These are phyloP conservation scores for Ptychadena robeensis DNA, from an alignment of 2,797 vertebrate genomes.

Conservation along the genomic window DNA sequence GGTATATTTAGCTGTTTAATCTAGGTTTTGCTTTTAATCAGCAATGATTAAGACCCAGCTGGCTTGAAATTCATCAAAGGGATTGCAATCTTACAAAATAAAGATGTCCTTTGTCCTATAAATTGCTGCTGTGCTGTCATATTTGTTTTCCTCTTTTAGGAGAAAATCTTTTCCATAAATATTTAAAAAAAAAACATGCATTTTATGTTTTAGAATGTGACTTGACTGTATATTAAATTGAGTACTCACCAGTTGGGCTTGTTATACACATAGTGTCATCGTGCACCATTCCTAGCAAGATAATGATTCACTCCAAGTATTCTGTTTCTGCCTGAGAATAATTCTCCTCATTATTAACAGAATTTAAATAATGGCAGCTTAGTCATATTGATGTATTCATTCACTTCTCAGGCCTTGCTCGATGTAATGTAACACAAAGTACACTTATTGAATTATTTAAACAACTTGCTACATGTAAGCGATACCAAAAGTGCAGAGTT, in stretches of 20 bases:
- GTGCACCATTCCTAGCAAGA: not conserved
- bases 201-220: too few relatives aligned
- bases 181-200: too few relatives aligned
- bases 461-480: not conserved
- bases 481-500: not conserved
- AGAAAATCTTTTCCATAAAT: too few relatives aligned
- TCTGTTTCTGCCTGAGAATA: not conserved
- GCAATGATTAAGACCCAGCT: too few relatives aligned
- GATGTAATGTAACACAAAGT: not conserved
- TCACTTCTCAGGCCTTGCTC: not conserved
- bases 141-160: too few relatives aligned
- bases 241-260: not conserved
- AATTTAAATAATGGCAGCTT: not conserved
- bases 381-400: not conserved
- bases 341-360: not conserved
- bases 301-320: not conserved
- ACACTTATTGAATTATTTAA: not conserved
- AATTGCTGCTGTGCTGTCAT: too few relatives aligned
- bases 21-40: too few relatives aligned
- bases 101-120: too few relatives aligned
- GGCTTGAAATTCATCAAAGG: too few relatives aligned
- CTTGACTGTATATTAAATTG: not conserved
- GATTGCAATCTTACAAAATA: too few relatives aligned
- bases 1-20: too few relatives aligned
- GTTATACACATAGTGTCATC: not conserved